phyloP scores from a whole-genome alignment of 2,888 invertebrate genomes.

The Bibio marci region DNA sequence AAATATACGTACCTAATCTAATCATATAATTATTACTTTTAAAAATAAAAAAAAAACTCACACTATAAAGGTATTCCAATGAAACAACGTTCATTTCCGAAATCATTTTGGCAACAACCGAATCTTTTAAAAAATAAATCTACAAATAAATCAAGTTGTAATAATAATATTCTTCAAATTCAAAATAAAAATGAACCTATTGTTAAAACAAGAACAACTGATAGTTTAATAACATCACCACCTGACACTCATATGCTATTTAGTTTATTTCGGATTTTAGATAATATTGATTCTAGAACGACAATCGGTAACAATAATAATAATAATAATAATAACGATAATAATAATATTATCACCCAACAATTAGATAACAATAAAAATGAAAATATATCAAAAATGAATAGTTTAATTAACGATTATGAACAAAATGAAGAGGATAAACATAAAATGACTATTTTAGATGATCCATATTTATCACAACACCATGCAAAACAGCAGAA shows the following conservation, averaged over 20 bases:
- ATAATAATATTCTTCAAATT: not conserved
- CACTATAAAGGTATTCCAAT: not conserved
- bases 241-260: not conserved
- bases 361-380: too few species aligned
- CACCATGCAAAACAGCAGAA: too few species aligned
- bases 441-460: not conserved
- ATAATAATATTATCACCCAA: not conserved
- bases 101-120: conserved; percentile 1
- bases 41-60: too few species aligned
- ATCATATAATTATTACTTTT: too few species aligned
- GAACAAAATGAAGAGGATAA: not conserved
- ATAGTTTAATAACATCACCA: not conserved
- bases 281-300: not conserved
- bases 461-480: not conserved
- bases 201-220: not conserved
- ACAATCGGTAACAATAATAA: not conserved
- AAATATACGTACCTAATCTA: too few species aligned
- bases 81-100: not conserved
- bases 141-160: too few species aligned
- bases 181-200: not conserved
- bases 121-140: not conserved
- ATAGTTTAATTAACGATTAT: too few species aligned
- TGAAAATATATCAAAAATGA: too few species aligned
- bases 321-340: not conserved
- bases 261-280: conserved; percentile 1